Conservation (phyloP, 2,888 invertebrate genomes). For the Notodonta ziczac region DNA sequence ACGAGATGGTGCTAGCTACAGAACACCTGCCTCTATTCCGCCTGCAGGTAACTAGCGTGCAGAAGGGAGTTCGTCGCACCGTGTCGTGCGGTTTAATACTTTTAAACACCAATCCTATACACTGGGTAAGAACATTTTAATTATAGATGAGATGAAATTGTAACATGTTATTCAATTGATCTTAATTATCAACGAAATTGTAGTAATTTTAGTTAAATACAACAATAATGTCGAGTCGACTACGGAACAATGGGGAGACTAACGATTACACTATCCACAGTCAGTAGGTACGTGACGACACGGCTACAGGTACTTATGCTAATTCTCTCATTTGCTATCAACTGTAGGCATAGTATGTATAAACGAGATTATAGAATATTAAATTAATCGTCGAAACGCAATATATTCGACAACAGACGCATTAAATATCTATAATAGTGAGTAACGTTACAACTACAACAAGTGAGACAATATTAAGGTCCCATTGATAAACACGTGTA, state of each 20-base stretch:
- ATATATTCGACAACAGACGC: constrained; percentile 16
- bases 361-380: neutral
- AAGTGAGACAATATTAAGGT: constrained; percentile 12
- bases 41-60: no score
- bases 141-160: no score
- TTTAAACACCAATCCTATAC: no score
- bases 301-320: neutral
- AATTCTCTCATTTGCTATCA: constrained; percentile 3
- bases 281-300: neutral
- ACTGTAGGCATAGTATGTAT: neutral
- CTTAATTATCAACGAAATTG: neutral
- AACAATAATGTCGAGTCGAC: neutral
- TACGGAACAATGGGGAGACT: neutral
- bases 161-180: neutral
- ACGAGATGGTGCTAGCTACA: no score
- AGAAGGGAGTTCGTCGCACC: no score
- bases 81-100: neutral
- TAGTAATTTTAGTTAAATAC: neutral
- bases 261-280: neutral
- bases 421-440: constrained; percentile 13
- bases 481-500: constrained; percentile 20
- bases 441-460: constrained; percentile 14
- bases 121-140: no score
- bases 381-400: neutral
- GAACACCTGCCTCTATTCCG: no score